Evolutionary conservation across 2,797 vertebrate genomes (phyloP), one percentile per base, ranked within the genome.

Genomic region (Alosa sapidissima): DNA sequence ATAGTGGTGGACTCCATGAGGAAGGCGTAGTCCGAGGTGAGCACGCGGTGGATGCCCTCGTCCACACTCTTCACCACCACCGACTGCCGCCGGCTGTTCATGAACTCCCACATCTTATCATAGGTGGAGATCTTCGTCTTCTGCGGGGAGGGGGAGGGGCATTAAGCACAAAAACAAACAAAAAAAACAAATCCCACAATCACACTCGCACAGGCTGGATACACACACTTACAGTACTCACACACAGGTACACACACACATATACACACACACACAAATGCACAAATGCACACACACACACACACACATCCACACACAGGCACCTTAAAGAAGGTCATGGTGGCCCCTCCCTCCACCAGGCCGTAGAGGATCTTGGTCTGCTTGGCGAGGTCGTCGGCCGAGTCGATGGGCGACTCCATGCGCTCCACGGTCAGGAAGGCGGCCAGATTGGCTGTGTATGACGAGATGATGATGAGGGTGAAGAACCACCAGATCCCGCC

Each of bases 401-500:
- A 99, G 90, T 99, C 98, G 84, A 99, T 99, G 60, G 98, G 98
- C 1, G 98, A 99, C 94, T 99, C 98, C 98, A 99, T 99, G 82
- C 98, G 96, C 91, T 99, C 98, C 95, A 99, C 98, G 78, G 98
- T 99, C 93, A 99, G 97, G 95, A 99, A 99, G 89, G 98, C 98
- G 88, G 98, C 98, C 95, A 99, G 92, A 93, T 99, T 99, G 93
- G 98, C 98, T 88, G 98, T 99, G 86, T 99, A 99, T 82, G 98
- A 99, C 88, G 98, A 99, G 94, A 99, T 99, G 95, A 99, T 99
- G 96, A 99, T 99, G 94, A 99, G 97, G 91, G 98, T 99, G 95
- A 99, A 99, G 96, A 99, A 99, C 98, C 98, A 99, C 98, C 98
- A 99, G 96, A 99, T 99, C 93, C 98, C 98, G 93, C 98, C 98